phyloP scores from a whole-genome alignment of 2,797 vertebrate species.

The Melanotaenia nigrans region DNA sequence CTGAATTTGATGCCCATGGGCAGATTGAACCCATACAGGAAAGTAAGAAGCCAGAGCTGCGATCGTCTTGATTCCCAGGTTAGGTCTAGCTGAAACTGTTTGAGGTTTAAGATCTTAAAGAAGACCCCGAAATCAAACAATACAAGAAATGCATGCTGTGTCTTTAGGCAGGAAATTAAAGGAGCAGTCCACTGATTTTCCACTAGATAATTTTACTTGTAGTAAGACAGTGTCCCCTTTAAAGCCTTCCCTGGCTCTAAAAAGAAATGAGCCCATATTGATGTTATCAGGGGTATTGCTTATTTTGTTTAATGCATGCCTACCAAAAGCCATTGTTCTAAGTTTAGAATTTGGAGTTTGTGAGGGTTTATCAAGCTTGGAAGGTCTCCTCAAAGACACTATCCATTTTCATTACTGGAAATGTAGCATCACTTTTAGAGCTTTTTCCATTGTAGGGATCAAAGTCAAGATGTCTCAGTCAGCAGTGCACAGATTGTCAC shows the following conservation, averaged over 20 bases:
- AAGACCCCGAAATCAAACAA: neutral
- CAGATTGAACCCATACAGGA: conserved; percentile 18
- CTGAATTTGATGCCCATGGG: conserved; percentile 45
- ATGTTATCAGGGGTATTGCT: neutral
- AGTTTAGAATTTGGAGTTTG: conserved; percentile 3
- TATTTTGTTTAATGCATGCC: neutral
- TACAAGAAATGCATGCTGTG: neutral
- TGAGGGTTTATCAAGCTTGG: neutral
- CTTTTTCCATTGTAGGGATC: neutral
- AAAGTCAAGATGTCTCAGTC: neutral
- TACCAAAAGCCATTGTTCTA: conserved; percentile 5
- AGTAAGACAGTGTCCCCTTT: neutral
- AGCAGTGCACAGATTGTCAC: neutral
- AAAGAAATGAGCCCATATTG: neutral
- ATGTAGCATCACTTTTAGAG: conserved; percentile 3
- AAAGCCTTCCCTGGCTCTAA: neutral
- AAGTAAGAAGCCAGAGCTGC: conserved; percentile 21
- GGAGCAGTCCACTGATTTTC: neutral
- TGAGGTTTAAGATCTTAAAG: conserved; percentile 7
- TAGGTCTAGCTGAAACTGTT: conserved; percentile 1
- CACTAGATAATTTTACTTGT: conserved; percentile 11
- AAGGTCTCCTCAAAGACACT: neutral
- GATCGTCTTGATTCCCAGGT: conserved; percentile 16
- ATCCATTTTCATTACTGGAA: conserved; percentile 1
- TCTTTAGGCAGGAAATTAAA: neutral